Conservation (phyloP, 2,113 vertebrate species). For the Saccopteryx bilineata region DNA sequence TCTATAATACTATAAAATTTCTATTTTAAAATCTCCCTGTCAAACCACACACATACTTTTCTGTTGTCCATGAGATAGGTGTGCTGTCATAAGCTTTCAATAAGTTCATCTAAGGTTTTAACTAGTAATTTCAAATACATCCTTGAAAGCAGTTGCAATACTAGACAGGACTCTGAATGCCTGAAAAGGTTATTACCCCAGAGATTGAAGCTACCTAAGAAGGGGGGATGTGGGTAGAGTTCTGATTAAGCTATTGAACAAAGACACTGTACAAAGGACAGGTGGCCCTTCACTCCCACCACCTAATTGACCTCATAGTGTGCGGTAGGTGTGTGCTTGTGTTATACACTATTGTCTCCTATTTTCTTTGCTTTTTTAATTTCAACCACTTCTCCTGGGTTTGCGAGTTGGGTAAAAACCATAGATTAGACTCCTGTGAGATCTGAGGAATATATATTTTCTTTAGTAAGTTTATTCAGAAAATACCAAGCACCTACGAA, state of each 20-base stretch:
- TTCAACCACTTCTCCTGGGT: background rate
- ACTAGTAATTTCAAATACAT: background rate
- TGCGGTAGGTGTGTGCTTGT: accelerated
- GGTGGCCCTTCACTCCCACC: accelerated
- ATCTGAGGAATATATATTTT: constrained; percentile 58
- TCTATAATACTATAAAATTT: constrained; percentile 1
- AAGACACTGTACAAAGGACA: background rate
- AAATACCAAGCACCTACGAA: constrained; percentile 33
- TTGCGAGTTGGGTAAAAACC: constrained; percentile 22
- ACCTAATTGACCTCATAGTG: background rate
- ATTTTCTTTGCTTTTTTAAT: constrained; percentile 21
- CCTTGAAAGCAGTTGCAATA: background rate
- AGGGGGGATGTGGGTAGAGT: background rate
- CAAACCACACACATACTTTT: background rate
- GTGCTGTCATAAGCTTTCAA: background rate
- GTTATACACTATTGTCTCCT: background rate
- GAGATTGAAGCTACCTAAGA: background rate
- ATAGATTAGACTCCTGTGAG: background rate
- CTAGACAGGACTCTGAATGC: background rate
- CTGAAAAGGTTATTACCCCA: background rate
- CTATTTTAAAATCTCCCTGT: background rate
- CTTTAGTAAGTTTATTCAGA: constrained; percentile 57
- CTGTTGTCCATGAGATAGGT: background rate
- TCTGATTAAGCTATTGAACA: background rate
- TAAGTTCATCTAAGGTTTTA: background rate